Percentiles rank a stretch among this genome's conserved stretches.
phyloP scores from a whole-genome alignment of 2,113 vertebrate species.

The Gymnorhina tibicen region DNA sequence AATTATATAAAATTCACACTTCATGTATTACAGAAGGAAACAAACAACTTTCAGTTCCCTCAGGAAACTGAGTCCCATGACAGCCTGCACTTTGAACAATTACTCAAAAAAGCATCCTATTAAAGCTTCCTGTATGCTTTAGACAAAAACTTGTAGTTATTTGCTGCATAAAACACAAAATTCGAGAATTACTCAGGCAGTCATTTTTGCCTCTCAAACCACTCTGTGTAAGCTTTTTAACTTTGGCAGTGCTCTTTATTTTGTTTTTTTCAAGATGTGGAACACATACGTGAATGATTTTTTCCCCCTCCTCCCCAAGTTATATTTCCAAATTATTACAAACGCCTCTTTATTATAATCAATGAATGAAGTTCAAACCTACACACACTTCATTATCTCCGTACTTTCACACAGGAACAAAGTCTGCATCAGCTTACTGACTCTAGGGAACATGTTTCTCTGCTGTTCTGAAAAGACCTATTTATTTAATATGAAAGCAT shows the following conservation, averaged over 20 bases:
- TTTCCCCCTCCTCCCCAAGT: not conserved
- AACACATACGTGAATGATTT: not conserved
- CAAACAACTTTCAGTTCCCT: not conserved
- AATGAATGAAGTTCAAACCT: not conserved
- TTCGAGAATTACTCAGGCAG: not conserved
- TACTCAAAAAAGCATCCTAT: not conserved
- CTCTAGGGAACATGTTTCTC: not conserved
- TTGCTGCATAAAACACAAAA: not conserved
- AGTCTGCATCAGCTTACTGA: not conserved
- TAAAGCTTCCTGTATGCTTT: not conserved
- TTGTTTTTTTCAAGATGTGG: not conserved
- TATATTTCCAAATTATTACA: not conserved
- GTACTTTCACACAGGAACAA: not conserved
- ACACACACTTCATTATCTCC: not conserved
- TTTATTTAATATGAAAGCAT: conserved; percentile 6
- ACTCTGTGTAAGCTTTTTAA: not conserved
- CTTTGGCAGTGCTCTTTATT: not conserved
- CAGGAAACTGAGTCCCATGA: not conserved
- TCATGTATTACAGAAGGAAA: not conserved
- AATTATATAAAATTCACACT: not conserved
- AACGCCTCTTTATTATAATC: not conserved
- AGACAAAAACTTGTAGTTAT: not conserved
- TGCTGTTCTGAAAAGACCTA: not conserved
- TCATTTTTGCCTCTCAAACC: not conserved
- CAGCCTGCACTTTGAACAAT: not conserved